These are phyloP conservation scores for Tetragonula clypearis DNA, from an alignment of 1,140 invertebrate species.

Conservation along the genomic window DNA sequence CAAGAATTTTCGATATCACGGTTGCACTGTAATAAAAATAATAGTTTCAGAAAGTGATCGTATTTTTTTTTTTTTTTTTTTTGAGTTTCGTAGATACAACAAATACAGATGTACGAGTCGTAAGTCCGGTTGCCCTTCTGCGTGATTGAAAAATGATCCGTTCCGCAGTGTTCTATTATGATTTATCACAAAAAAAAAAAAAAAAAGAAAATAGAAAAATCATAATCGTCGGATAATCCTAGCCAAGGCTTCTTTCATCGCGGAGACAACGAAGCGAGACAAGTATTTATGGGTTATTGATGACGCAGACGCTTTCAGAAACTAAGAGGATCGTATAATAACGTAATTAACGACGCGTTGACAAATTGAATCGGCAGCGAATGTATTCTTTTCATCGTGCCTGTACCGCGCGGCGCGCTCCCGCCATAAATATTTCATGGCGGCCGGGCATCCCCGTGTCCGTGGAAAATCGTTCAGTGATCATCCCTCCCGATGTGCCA, in stretches of 20 bases:
- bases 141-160: no score
- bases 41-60: no score
- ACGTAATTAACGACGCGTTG: slow-evolving; percentile 80
- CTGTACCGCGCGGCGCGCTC: slow-evolving; percentile 59
- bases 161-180: neutral
- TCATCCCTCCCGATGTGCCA: slow-evolving; percentile 18
- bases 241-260: neutral
- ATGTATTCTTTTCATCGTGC: slow-evolving; percentile 80
- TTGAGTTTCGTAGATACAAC: no score
- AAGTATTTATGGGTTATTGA: slow-evolving; percentile 78
- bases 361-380: slow-evolving; percentile 81
- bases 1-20: no score
- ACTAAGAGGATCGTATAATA: slow-evolving; percentile 73
- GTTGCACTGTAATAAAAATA: no score
- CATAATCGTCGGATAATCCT: slow-evolving; percentile 37
- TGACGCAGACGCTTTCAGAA: slow-evolving; percentile 69
- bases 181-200: neutral
- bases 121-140: no score
- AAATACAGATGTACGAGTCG: no score
- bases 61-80: no score
- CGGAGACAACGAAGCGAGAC: slow-evolving; percentile 3
- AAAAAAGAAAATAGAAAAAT: neutral
- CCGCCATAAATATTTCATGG: slow-evolving; percentile 81
- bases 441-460: slow-evolving; percentile 66
- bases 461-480: slow-evolving; percentile 74